Evolutionary conservation across 1,140 invertebrate genomes (phyloP).

Genomic region (Lanistes nyassanus): DNA sequence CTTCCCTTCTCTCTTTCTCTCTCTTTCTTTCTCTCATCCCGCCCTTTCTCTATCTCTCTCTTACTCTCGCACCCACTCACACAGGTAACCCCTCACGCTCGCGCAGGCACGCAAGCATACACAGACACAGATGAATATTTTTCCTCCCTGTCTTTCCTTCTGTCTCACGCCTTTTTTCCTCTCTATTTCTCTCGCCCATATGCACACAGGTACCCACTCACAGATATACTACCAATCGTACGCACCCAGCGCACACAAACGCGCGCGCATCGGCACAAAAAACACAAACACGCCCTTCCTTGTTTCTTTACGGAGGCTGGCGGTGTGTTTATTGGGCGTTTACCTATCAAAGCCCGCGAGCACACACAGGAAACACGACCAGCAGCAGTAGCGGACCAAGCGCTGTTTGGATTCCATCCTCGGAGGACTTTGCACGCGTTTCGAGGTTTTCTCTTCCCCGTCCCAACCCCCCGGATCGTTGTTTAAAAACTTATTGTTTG

Average conservation of each 20-base stretch:
- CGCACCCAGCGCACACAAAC: neutral
- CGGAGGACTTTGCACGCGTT: no score
- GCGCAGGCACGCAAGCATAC: neutral
- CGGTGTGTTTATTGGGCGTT: no score
- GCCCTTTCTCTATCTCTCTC: slow-evolving; percentile 16
- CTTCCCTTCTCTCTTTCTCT: neutral
- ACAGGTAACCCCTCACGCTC: neutral
- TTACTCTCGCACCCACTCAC: slow-evolving; percentile 16
- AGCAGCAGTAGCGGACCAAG: no score
- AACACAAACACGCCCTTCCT: neutral
- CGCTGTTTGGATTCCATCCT: no score
- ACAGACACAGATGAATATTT: neutral
- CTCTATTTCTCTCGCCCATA: neutral
- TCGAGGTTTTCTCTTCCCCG: no score
- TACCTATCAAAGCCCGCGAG: no score
- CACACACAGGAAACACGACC: no score
- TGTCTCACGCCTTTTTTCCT: no score
- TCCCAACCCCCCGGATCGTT: no score
- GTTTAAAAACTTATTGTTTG: no score
- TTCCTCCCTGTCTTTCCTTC: no score
- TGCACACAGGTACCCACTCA: neutral
- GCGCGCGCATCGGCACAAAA: neutral
- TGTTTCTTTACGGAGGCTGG: no score
- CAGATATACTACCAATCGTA: neutral
- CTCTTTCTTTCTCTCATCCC: slow-evolving; percentile 12